Conservation (phyloP, 2,797 vertebrate species). For the Carapus acus region DNA sequence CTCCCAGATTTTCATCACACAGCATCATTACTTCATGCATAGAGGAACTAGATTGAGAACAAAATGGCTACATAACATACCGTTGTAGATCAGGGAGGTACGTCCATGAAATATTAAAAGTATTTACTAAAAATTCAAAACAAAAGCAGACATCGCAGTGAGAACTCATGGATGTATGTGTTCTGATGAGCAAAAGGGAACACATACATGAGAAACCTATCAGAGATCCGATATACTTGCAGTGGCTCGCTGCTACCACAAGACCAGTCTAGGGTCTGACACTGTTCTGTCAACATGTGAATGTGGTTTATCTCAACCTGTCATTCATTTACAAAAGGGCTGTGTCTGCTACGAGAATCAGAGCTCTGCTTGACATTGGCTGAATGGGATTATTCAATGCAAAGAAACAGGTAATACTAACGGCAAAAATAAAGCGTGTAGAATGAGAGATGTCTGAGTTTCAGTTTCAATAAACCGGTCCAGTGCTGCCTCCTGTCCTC, state of each 20-base stretch:
- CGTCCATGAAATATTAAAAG: conserved; percentile 49
- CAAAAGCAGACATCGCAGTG: conserved; percentile 43
- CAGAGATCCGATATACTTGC: conserved; percentile 6
- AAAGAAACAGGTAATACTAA: neutral
- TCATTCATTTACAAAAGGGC: neutral
- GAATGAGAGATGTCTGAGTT: conserved; percentile 15
- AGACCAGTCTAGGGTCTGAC: too few species aligned
- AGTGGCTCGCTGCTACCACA: neutral
- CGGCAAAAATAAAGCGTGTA: conserved; percentile 11
- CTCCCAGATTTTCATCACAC: conserved; percentile 50
- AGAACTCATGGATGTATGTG: conserved; percentile 3
- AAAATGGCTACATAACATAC: conserved; percentile 62
- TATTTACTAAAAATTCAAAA: conserved; percentile 47
- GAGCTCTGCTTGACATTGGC: conserved; percentile 4
- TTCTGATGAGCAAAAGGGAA: conserved; percentile 6
- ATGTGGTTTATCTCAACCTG: conserved; percentile 1
- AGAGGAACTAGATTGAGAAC: conserved; percentile 64
- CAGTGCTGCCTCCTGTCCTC: neutral
- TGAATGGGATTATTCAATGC: neutral
- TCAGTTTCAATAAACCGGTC: conserved; percentile 12
- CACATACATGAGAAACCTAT: neutral
- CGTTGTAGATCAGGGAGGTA: conserved; percentile 39
- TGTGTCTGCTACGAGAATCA: neutral
- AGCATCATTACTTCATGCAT: conserved; percentile 68
- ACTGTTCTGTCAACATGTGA: too few species aligned